Percentiles rank a stretch among this genome's conserved stretches.
Evolutionary conservation across 2,888 invertebrate genomes (phyloP).

Genomic region (Flabesymbios commensalis): DNA sequence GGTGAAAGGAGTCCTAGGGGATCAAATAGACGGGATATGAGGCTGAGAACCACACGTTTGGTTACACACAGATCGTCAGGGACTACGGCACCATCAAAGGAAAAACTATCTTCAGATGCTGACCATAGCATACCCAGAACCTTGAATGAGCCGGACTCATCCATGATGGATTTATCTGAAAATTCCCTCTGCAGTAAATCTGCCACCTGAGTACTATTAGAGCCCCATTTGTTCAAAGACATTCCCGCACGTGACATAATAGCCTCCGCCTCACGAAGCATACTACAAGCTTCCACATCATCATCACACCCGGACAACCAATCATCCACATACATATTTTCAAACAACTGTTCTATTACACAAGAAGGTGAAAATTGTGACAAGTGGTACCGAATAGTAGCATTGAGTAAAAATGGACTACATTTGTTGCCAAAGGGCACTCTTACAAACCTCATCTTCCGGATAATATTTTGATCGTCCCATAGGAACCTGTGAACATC

Average conservation of each 20-base stretch:
- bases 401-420: conserved; percentile 33
- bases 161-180: too few species aligned
- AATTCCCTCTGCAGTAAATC: too few species aligned
- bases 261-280: too few species aligned
- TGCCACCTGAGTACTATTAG: conserved; percentile 26
- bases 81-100: conserved; percentile 10
- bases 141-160: too few species aligned
- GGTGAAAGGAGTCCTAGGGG: conserved; percentile 45
- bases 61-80: too few species aligned
- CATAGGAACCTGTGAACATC: conserved; percentile 15
- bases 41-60: too few species aligned
- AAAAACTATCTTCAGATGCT: conserved; percentile 24
- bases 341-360: conserved; percentile 28
- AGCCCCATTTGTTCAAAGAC: conserved; percentile 17
- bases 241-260: conserved; percentile 12
- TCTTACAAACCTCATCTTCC: conserved; percentile 24
- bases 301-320: too few species aligned
- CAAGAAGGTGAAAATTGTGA: too few species aligned
- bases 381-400: too few species aligned
- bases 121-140: conserved; percentile 29
- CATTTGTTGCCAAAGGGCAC: conserved; percentile 35
- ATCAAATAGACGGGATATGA: conserved; percentile 43
- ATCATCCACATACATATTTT: conserved; percentile 36
- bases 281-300: too few species aligned
- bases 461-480: conserved; percentile 6